These are phyloP conservation scores for Parnassius apollo DNA, from an alignment of 2,888 invertebrate genomes.

Conservation along the genomic window DNA sequence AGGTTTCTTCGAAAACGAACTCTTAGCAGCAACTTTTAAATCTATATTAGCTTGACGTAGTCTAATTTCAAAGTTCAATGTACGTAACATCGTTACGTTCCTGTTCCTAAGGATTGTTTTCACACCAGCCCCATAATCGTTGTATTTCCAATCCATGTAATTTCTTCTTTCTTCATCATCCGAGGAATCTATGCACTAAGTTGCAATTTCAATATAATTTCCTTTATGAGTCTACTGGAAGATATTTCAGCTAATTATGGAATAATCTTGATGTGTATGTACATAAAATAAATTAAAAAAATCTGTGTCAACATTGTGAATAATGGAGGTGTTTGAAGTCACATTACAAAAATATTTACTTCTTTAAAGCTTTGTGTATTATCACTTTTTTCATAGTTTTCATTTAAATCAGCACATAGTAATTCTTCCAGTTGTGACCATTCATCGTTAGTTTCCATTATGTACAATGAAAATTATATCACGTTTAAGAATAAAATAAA, in stretches of 20 bases:
- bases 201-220: no score
- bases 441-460: conserved; percentile 60
- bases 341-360: conserved; percentile 58
- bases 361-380: conserved; percentile 41
- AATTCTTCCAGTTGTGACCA: conserved; percentile 69
- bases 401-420: conserved; percentile 60
- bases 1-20: conserved; percentile 45
- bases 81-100: conserved; percentile 50
- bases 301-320: conserved; percentile 83
- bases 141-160: conserved; percentile 87
- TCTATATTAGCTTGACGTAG: conserved; percentile 66
- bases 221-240: no score
- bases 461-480: neutral
- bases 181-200: no score
- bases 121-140: conserved; percentile 85
- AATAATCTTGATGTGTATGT: no score
- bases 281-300: no score
- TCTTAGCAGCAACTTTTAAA: conserved; percentile 50
- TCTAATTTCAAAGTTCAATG: conserved; percentile 67
- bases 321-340: conserved; percentile 43
- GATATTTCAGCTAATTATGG: no score
- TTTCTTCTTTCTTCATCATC: conserved; percentile 90
- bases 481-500: neutral
- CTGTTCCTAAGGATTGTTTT: conserved; percentile 79
- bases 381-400: conserved; percentile 34